Conservation (phyloP, 2,113 vertebrate species). For the Lathamus discolor region DNA sequence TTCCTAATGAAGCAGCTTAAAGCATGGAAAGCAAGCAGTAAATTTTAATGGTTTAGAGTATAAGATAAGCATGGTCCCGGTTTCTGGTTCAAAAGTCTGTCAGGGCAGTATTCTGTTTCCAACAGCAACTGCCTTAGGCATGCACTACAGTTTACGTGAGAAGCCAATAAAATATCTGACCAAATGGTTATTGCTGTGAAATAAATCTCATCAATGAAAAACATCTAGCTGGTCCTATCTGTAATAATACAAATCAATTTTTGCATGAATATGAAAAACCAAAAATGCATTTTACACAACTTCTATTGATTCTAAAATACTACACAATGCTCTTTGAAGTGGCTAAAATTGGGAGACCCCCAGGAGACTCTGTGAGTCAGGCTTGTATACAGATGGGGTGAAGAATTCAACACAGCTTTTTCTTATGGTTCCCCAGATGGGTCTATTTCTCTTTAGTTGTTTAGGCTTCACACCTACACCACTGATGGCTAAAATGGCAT, state of each 20-base stretch:
- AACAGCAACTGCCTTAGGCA: background rate
- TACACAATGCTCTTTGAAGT: background rate
- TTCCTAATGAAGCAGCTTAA: slow-evolving; percentile 35
- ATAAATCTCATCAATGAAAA: background rate
- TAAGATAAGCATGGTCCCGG: background rate
- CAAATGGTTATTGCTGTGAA: background rate
- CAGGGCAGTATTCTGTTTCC: background rate
- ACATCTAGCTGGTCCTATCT: background rate
- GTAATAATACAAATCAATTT: background rate
- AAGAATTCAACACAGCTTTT: background rate
- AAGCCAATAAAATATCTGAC: slow-evolving; percentile 14
- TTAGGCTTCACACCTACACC: background rate
- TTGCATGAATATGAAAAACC: background rate
- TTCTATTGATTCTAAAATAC: background rate
- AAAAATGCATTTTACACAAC: background rate
- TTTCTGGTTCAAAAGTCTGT: background rate
- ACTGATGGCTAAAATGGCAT: background rate
- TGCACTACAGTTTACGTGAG: background rate
- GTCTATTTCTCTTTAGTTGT: background rate
- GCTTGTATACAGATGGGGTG: background rate
- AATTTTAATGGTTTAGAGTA: background rate
- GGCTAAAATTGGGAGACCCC: background rate
- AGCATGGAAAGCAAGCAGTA: slow-evolving; percentile 2
- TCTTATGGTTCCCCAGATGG: background rate
- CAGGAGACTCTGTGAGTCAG: background rate